A percentile compares a stretch with the other conserved stretches of the same genome.
Conservation (phyloP, 2,797 vertebrate species). For the Xiphorhynchus erythropygius region DNA sequence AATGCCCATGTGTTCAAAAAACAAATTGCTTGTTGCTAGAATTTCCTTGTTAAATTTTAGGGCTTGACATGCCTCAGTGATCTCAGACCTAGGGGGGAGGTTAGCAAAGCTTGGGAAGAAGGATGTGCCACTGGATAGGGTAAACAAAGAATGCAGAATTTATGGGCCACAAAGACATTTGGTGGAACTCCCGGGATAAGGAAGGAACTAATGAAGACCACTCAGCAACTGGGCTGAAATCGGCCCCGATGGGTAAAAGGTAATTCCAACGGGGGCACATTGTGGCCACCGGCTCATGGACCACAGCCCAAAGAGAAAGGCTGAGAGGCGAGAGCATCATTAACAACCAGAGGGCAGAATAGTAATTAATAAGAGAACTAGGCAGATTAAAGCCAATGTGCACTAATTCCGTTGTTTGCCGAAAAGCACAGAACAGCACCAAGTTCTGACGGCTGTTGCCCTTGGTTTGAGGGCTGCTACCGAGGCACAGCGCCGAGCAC, state of each 20-base stretch:
- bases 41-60: neutral
- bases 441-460: too few species aligned
- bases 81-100: neutral
- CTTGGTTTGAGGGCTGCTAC: too few species aligned
- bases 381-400: neutral
- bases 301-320: too few species aligned
- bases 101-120: neutral
- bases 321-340: neutral
- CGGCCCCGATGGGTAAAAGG: neutral
- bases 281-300: neutral
- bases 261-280: neutral
- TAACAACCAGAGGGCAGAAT: neutral
- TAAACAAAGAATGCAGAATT: neutral
- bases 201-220: neutral
- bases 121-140: neutral
- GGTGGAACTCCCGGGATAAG: neutral
- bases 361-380: neutral
- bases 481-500: too few species aligned
- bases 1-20: neutral
- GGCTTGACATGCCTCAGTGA: neutral
- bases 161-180: neutral
- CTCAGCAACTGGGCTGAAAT: neutral
- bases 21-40: neutral
- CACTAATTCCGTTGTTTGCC: neutral
- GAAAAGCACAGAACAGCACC: neutral